Evolutionary conservation across 2,888 invertebrate genomes (phyloP), one percentile per base, ranked within the genome.

Genomic region (Limnephilus auricula): DNA sequence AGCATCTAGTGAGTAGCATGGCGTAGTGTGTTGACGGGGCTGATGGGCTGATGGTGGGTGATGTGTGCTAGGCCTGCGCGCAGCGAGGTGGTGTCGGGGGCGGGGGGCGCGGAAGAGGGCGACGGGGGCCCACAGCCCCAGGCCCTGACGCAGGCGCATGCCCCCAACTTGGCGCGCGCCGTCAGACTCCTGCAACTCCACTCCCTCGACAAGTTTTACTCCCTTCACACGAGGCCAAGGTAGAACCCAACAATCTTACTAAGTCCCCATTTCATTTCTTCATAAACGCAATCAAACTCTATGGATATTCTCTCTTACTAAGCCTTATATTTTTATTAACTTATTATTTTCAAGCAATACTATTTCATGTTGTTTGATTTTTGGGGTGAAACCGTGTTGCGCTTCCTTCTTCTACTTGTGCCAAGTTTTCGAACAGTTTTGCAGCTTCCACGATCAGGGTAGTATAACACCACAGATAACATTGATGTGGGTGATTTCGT

Each of bases 151-250:
- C 65, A 88, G 32, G 40, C 31, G 12, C 86, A 88, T 31, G 87
- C 86, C 5, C 92, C 92, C 83, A 94, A 95, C 94, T 95, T 96
- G 95, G 95, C 96, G 94, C 96, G 96, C 93, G 96, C 96, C 93
- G 95, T 96, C 94, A 95, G 96, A 94, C 95, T 96, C 93, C 95
- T 96, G 92, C 96, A 96, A 94, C 95, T 96, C 94, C 96, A 96
- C 95, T 95, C 95, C 94, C 95, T 96, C 94, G 96, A 96, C 95
- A 95, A 96, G 95, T 95, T 95, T 95, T 96, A 96, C 95, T 95
- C 96, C 95, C 96, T 95, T 95, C 96, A 96, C 95, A 95, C 95
- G 94, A 95, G 96, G 95, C 96, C 96, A 95, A 96, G 96, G 96
- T 96, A 96, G 90, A 83, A 90, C 32, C 95, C 18, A 65, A 83